Evolutionary conservation across 1,140 invertebrate species (phyloP).

Genomic region (Maniola jurtina): DNA sequence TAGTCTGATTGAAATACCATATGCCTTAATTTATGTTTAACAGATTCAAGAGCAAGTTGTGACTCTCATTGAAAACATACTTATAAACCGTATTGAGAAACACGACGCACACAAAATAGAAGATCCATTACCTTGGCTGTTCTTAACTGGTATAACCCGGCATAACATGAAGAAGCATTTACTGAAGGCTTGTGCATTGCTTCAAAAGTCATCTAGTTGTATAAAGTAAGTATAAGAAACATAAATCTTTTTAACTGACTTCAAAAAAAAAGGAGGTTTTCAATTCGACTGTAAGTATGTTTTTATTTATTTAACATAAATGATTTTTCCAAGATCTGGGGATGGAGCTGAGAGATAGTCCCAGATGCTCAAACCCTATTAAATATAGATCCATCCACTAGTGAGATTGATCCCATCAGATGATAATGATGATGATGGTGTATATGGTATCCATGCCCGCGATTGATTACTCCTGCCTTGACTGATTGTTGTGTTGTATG

Average conservation of each 20-base stretch:
- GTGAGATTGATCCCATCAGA: too few species aligned
- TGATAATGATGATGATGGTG: too few species aligned
- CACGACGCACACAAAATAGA: constrained; percentile 28
- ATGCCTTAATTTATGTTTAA: constrained; percentile 5
- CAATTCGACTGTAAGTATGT: too few species aligned
- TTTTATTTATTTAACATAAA: too few species aligned
- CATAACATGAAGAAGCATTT: constrained; percentile 69
- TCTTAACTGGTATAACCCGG: constrained; percentile 54
- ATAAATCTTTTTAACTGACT: too few species aligned
- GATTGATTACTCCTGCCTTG: too few species aligned
- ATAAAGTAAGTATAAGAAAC: constrained; percentile 48
- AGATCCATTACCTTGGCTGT: constrained; percentile 59
- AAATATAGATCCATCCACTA: too few species aligned
- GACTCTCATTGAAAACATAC: constrained; percentile 46
- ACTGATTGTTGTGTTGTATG: not conserved
- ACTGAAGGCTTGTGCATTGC: constrained; percentile 58
- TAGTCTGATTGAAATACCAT: not conserved
- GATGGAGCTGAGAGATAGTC: too few species aligned
- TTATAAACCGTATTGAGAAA: constrained; percentile 48
- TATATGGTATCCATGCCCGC: too few species aligned
- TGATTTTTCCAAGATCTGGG: too few species aligned
- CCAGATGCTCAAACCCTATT: too few species aligned
- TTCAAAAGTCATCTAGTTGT: constrained; percentile 47
- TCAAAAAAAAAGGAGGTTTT: too few species aligned
- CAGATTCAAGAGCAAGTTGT: constrained; percentile 72